Conservation (phyloP, 2,888 invertebrate species). For the Hylaea fasciaria region DNA sequence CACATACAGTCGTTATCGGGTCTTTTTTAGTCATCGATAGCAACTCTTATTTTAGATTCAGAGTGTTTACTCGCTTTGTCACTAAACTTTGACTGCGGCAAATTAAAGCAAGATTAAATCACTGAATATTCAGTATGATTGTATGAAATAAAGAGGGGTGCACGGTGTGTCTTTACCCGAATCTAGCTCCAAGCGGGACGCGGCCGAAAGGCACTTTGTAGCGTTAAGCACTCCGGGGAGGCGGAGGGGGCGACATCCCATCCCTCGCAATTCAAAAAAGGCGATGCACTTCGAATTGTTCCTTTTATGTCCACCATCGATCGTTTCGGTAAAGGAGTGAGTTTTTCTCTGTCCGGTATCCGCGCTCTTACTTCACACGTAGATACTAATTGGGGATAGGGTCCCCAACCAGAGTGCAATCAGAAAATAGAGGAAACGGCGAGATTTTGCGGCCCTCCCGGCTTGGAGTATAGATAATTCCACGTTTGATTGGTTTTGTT, state of each 20-base stretch:
- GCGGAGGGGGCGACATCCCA: constrained; percentile 61
- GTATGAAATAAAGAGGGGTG: neutral
- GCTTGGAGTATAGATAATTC: constrained; percentile 22
- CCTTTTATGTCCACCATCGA: constrained; percentile 84
- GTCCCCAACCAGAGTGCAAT: constrained; percentile 57
- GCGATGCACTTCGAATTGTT: constrained; percentile 83
- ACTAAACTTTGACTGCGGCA: too few relatives aligned
- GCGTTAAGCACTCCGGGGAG: constrained; percentile 69
- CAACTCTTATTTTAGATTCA: too few relatives aligned
- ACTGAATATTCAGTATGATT: too few relatives aligned
- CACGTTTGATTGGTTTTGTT: constrained; percentile 8
- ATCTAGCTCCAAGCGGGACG: constrained; percentile 16
- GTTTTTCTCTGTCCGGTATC: constrained; percentile 76
- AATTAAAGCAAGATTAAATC: too few relatives aligned
- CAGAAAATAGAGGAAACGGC: constrained; percentile 56
- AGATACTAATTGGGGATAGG: constrained; percentile 71
- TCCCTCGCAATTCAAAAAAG: constrained; percentile 77
- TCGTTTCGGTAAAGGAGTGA: constrained; percentile 81
- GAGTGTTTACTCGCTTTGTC: too few relatives aligned
- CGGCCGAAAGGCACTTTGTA: constrained; percentile 73
- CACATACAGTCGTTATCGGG: too few relatives aligned
- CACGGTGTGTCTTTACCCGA: constrained; percentile 16
- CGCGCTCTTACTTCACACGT: constrained; percentile 75
- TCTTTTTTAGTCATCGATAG: too few relatives aligned
- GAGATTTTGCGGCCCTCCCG: constrained; percentile 45